These are phyloP conservation scores for Halocynthia roretzi DNA, from an alignment of 23 tunicate genomes.

Conservation along the genomic window DNA sequence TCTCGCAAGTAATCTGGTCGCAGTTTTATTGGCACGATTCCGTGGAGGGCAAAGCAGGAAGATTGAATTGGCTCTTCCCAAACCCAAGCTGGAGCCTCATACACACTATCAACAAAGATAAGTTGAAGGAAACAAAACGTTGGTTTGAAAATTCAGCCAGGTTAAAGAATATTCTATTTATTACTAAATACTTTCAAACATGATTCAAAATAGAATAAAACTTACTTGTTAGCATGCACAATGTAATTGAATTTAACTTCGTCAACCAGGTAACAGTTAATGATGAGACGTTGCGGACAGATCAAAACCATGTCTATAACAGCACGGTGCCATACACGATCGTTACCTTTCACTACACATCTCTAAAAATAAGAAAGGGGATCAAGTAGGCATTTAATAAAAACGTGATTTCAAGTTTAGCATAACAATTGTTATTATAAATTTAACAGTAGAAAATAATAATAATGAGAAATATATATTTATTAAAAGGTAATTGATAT, in stretches of 20 bases:
- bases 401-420: too few species aligned
- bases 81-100: conserved; percentile 60
- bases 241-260: neutral
- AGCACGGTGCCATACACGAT: conserved; percentile 22
- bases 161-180: too few species aligned
- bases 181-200: too few species aligned
- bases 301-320: conserved; percentile 4
- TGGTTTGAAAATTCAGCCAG: neutral
- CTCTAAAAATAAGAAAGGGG: neutral
- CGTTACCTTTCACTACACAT: conserved; percentile 17
- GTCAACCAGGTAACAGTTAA: conserved; percentile 9
- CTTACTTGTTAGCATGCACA: neutral
- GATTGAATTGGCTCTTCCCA: conserved; percentile 45
- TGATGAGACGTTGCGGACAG: neutral
- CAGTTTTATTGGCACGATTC: conserved; percentile 33
- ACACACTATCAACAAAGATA: conserved; percentile 28
- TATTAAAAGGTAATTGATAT: too few species aligned
- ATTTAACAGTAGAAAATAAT: too few species aligned
- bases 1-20: conserved; percentile 41
- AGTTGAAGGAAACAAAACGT: neutral
- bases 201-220: neutral
- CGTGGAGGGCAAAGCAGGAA: conserved; percentile 29
- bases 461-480: too few species aligned
- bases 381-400: too few species aligned
- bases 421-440: too few species aligned